Conservation (phyloP, 2,888 invertebrate genomes). For the Capitulum mitella region DNA sequence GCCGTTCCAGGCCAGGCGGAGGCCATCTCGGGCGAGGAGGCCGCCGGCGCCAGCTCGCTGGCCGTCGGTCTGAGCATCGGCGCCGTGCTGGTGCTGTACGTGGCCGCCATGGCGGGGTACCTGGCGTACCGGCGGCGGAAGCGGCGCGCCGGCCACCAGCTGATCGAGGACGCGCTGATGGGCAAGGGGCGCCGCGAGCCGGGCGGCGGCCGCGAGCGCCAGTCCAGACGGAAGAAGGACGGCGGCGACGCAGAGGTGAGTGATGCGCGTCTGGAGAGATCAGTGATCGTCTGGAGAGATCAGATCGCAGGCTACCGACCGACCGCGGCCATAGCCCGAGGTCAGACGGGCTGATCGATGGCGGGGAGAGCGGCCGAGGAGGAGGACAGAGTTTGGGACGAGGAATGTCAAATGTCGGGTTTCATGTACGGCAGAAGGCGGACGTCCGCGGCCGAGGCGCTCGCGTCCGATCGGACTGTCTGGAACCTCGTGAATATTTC, state of each 20-base stretch:
- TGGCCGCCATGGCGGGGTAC: constrained; percentile 32
- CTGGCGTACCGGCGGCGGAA: constrained; percentile 15
- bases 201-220: neutral
- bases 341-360: too few relatives aligned
- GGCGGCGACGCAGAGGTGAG: neutral
- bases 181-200: neutral
- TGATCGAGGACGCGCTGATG: constrained; percentile 24
- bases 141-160: constrained; percentile 5
- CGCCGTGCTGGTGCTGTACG: constrained; percentile 30
- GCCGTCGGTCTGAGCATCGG: constrained; percentile 32
- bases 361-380: too few relatives aligned
- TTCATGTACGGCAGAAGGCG: too few relatives aligned
- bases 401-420: too few relatives aligned
- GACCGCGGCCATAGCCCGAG: too few relatives aligned
- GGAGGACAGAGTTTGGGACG: too few relatives aligned
- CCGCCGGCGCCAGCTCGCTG: constrained; percentile 16
- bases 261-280: too few relatives aligned
- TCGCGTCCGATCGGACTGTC: too few relatives aligned
- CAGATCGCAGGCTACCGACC: too few relatives aligned
- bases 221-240: neutral
- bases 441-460: too few relatives aligned
- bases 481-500: too few relatives aligned
- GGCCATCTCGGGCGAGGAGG: neutral
- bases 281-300: too few relatives aligned
- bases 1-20: neutral